These are phyloP conservation scores for Paradoxurus hermaphroditus DNA, from an alignment of 2,113 vertebrate genomes.

Conservation along the genomic window DNA sequence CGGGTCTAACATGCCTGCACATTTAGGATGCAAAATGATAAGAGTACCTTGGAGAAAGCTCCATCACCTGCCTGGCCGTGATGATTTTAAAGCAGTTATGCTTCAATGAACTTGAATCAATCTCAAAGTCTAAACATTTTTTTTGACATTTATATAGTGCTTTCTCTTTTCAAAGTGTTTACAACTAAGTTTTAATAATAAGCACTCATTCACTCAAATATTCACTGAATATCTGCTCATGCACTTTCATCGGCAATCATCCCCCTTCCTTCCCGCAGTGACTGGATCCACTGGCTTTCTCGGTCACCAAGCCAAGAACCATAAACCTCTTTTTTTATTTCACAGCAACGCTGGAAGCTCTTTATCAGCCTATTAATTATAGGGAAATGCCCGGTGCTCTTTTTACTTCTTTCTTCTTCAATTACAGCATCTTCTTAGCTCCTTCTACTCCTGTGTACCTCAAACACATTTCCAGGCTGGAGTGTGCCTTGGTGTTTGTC, in stretches of 20 bases:
- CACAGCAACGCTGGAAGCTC: neutral
- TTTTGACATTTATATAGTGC: neutral
- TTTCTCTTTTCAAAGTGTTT: neutral
- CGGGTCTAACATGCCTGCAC: neutral
- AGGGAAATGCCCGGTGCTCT: neutral
- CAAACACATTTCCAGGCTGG: neutral
- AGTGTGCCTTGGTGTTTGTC: neutral
- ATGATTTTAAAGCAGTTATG: neutral
- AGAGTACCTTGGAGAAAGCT: conserved; percentile 22
- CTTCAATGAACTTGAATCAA: neutral
- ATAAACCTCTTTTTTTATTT: neutral
- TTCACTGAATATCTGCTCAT: neutral
- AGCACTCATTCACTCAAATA: neutral
- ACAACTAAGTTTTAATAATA: neutral
- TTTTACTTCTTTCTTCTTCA: neutral
- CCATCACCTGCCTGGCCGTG: neutral
- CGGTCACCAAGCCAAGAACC: neutral
- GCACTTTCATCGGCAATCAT: neutral
- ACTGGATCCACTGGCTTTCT: neutral
- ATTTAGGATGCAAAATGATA: neutral
- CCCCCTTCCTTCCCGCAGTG: neutral
- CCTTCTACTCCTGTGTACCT: neutral
- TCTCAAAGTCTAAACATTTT: neutral
- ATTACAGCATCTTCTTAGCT: neutral
- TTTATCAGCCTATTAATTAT: neutral